Conservation (phyloP, 2,113 vertebrate genomes). For the Struthidea cinerea region DNA sequence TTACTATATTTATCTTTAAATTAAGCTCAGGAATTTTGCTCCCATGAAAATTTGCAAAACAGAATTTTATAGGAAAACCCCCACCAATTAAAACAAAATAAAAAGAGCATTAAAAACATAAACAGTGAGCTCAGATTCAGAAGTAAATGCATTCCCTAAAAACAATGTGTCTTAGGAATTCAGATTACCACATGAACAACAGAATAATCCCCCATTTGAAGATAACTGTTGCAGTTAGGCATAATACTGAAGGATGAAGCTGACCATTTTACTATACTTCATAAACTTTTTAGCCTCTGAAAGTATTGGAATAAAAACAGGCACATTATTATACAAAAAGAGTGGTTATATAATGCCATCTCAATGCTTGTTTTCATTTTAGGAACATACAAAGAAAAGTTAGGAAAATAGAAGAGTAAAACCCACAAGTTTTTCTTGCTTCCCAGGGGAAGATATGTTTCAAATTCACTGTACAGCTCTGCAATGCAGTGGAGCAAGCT, state of each 20-base stretch:
- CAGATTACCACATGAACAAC: not conserved
- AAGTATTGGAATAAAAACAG: not conserved
- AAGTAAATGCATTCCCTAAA: not conserved
- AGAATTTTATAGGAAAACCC: not conserved
- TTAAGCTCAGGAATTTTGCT: not conserved
- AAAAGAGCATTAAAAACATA: not conserved
- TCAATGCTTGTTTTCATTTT: not conserved
- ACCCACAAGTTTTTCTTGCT: not conserved
- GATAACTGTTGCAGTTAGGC: not conserved
- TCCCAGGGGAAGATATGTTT: not conserved
- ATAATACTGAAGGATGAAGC: not conserved
- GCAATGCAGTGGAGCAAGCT: not conserved
- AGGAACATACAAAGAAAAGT: not conserved
- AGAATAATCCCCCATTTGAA: not conserved
- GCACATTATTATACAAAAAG: not conserved
- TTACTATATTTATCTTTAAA: not conserved
- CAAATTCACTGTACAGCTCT: not conserved
- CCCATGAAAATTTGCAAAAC: not conserved
- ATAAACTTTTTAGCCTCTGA: not conserved
- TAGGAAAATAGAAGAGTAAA: not conserved
- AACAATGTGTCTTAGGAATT: not conserved
- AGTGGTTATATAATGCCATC: not conserved
- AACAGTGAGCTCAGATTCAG: not conserved
- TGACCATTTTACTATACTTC: not conserved
- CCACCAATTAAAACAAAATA: not conserved